Conservation (phyloP, 2,888 invertebrate genomes). For the Neoascia interrupta region DNA sequence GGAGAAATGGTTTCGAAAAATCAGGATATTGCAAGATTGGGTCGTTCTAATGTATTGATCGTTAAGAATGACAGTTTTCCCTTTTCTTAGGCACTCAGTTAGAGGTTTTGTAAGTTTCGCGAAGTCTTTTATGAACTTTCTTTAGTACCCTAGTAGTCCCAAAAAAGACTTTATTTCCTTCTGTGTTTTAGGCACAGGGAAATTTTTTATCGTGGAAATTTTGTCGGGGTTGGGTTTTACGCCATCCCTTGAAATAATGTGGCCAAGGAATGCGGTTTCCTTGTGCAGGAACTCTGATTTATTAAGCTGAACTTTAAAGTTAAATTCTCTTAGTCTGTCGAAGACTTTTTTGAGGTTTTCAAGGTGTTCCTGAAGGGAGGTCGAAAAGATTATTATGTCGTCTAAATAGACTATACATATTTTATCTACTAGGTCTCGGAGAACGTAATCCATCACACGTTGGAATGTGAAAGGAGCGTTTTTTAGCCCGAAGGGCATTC, state of each 20-base stretch:
- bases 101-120: constrained; percentile 30
- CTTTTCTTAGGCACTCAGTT: constrained; percentile 14
- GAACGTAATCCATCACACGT: constrained; percentile 3
- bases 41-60: too few relatives aligned
- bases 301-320: constrained; percentile 46
- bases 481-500: constrained; percentile 20
- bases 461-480: constrained; percentile 5
- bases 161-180: constrained; percentile 25
- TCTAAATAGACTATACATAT: constrained; percentile 68
- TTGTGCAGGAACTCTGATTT: constrained; percentile 57
- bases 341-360: constrained; percentile 32
- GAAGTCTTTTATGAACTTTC: constrained; percentile 14
- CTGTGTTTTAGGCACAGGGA: constrained; percentile 8
- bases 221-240: constrained; percentile 19
- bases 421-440: neutral
- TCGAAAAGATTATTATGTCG: constrained; percentile 67
- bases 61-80: too few relatives aligned
- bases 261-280: constrained; percentile 71
- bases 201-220: constrained; percentile 20
- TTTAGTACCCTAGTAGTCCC: neutral
- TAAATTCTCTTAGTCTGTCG: neutral
- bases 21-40: too few relatives aligned
- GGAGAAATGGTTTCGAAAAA: too few relatives aligned
- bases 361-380: constrained; percentile 60
- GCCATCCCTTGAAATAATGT: constrained; percentile 65